Evolutionary conservation across 2,113 vertebrate genomes (phyloP).

Genomic region (Gymnarchus niloticus): DNA sequence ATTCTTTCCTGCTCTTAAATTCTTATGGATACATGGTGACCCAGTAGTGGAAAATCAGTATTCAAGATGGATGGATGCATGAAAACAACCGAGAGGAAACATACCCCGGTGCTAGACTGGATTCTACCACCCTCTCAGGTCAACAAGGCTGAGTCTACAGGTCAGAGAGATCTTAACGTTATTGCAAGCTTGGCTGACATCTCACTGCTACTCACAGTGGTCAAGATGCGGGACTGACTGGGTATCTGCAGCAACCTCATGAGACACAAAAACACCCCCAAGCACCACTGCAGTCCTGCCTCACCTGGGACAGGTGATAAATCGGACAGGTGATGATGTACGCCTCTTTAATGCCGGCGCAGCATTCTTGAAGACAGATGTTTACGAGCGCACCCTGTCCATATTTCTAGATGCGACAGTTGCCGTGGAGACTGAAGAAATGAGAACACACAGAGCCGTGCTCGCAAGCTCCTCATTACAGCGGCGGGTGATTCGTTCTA

Average conservation of each 20-base stretch:
- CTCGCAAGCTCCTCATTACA: not conserved
- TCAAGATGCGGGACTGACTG: too few relatives aligned
- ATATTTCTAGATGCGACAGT: not conserved
- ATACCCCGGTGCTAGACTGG: not conserved
- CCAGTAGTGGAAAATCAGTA: not conserved
- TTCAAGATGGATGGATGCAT: not conserved
- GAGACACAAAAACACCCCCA: too few relatives aligned
- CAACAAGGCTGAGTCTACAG: not conserved
- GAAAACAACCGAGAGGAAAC: not conserved
- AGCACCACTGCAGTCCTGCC: too few relatives aligned
- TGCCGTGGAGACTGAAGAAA: not conserved
- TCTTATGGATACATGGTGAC: not conserved
- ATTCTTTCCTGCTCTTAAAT: not conserved
- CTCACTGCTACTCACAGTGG: too few relatives aligned
- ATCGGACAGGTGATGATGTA: not conserved
- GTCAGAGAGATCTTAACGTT: not conserved
- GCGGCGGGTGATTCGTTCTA: not conserved
- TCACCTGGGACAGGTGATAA: too few relatives aligned
- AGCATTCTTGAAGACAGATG: not conserved
- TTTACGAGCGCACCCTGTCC: not conserved
- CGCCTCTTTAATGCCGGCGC: not conserved
- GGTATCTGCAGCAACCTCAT: too few relatives aligned
- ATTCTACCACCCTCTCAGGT: too few relatives aligned
- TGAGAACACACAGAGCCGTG: not conserved
- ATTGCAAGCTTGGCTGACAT: too few relatives aligned